Evolutionary conservation across 2,113 vertebrate genomes (phyloP), one percentile per base, ranked within the genome.

Genomic region (Notiomystis cincta): DNA sequence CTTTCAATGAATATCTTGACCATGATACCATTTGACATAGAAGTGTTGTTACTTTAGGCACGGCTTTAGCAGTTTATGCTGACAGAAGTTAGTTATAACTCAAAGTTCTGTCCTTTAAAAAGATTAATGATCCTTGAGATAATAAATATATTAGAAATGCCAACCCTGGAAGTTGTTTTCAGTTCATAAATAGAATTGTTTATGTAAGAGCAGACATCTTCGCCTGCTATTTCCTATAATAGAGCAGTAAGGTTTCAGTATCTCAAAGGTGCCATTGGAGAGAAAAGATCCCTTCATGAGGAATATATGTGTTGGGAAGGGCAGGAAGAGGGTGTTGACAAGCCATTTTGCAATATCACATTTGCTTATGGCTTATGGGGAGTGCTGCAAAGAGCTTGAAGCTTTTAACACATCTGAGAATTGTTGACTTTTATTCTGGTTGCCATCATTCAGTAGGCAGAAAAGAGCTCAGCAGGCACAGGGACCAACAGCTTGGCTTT

Each of bases 241-340:
- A 58, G 51, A 83, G 56, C 48, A 45, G 45, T 83, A 60, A 81
- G 64, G 47, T 78, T 92, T 89, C 48, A 19, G n/a, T 92, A 78
- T 89, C 76, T 87, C 56, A 81, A 78, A 88, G 87, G 72, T 89
- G 60, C 64, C 87, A 2, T 20, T 75, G 82, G 80, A 92, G 88
- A 95, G 82, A 94, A 96, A 82, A 87, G 84, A 82, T 95, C 84
- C 58, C 81, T 93, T 92, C 82, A 64, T 57, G 80, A 86, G 72
- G 88, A 93, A 80, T 91, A 53, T 44, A 73, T 45, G 79, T 93
- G 93, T 67, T 90, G 54, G 71, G 82, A 90, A 89, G 72, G 87
- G 79, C 79, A 93, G 75, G 77, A 95, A 96, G 96, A 93, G 95
- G 78, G 83, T 95, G 94, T 90, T 91, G 95, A 95, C 91, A 94